These are phyloP conservation scores for Tetranychus truncatus DNA, from an alignment of 2,888 invertebrate genomes.

Conservation along the genomic window DNA sequence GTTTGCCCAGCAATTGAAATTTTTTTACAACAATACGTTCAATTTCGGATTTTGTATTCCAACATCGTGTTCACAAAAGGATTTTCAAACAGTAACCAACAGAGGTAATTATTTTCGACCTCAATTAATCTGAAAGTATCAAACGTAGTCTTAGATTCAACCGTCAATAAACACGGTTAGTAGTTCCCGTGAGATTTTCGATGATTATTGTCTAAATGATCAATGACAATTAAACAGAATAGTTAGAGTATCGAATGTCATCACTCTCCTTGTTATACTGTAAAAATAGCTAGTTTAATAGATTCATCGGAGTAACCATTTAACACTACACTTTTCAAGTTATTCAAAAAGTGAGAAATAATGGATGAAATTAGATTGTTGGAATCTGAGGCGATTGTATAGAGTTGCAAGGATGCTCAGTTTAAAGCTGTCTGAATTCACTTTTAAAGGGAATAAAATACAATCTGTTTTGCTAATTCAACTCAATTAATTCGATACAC, in stretches of 20 bases:
- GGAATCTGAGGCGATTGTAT: too few relatives aligned
- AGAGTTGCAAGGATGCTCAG: too few relatives aligned
- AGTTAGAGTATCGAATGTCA: too few relatives aligned
- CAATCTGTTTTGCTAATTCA: background rate
- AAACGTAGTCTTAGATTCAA: background rate
- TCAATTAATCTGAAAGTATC: background rate
- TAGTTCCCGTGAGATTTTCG: too few relatives aligned
- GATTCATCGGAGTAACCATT: too few relatives aligned
- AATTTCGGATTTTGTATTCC: constrained; percentile 11
- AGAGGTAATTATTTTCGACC: background rate
- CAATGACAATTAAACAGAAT: too few relatives aligned
- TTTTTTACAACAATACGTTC: constrained; percentile 8
- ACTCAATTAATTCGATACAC: background rate
- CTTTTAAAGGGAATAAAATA: background rate
- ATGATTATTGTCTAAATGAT: too few relatives aligned
- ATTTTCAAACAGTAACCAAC: background rate
- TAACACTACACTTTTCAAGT: too few relatives aligned
- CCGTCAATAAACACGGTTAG: background rate
- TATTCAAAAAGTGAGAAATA: too few relatives aligned
- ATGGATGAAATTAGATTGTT: too few relatives aligned
- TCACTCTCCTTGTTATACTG: too few relatives aligned
- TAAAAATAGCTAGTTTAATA: too few relatives aligned
- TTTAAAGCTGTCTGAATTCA: background rate
- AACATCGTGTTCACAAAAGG: background rate
- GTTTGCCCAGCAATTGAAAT: constrained; percentile 6